Evolutionary conservation across 2,113 vertebrate genomes (phyloP), one percentile per base, ranked within the genome.

Genomic region (Eublepharis macularius): DNA sequence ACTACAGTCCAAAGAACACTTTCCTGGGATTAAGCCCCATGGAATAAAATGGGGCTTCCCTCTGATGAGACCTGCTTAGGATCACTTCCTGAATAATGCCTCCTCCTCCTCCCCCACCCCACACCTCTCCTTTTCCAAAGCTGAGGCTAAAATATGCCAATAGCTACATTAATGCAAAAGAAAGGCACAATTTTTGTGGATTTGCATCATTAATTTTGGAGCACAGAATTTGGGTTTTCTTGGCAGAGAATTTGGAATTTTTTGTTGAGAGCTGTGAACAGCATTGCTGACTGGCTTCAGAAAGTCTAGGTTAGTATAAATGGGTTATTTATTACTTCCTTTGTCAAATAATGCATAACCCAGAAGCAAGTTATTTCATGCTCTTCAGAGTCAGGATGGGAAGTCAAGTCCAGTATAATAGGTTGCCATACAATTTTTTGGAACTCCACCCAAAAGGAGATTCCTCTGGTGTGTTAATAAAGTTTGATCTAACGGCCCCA

Each of bases 381-480:
- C 34, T 17, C 45, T 77, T 77, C 45, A 32, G 60, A 80, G 11
- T 57, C 17, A 60, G 77, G 41, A 65, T 74, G 68, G 57, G 39
- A 80, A 73, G 41, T 85, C 60, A 85, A 73, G 17, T 39, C 80
- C 17, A 39, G n/a, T 74, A 54, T 80, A 80, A 65, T 63, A 34
- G 32, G 51, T 60, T 86, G 54, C 49, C 69, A 65, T 17, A 86
- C 45, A 86, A 43, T 92, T 92, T 79, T 82, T 77, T 77, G 70
- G 75, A 51, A 91, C 89, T 92, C 92, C 86, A 86, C 94, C 92
- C 92, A 89, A 77, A 93, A 47, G 82, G 89, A 92, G 91, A 88
- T 68, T 1, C 2, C 11, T 76, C 83, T 75, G 83, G 81, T 6
- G 0, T 63, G 45, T 78, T 60, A 92, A 32, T 34, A 60, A 65